A percentile compares a stretch with the other conserved stretches of the same genome.
Conservation (phyloP, 92 coral and sea anemone species). For the Nematostella vectensis region DNA sequence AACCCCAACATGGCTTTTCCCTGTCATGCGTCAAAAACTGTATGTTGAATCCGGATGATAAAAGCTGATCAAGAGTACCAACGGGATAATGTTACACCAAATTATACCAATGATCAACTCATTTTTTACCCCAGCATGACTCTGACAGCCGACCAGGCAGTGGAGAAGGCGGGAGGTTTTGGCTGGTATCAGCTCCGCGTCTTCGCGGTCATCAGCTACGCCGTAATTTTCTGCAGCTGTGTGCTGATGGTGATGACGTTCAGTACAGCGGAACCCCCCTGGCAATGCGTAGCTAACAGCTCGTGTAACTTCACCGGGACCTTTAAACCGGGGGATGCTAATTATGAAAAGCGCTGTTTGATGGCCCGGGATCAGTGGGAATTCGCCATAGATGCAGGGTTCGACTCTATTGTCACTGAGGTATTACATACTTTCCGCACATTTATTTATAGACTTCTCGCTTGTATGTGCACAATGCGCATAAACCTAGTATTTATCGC, state of each 20-base stretch:
- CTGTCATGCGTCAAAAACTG: too few relatives aligned
- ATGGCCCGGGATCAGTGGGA: slow-evolving; percentile 9
- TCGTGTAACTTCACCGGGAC: slow-evolving; percentile 22
- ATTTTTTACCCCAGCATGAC: slow-evolving; percentile 11
- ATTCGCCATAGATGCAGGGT: slow-evolving; percentile 9
- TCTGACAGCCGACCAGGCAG: slow-evolving; percentile 11
- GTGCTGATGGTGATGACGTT: slow-evolving; percentile 12
- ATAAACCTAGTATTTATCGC: not conserved
- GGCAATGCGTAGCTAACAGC: slow-evolving; percentile 20
- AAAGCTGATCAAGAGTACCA: too few relatives aligned
- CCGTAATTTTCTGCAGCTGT: not conserved
- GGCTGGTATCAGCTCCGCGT: slow-evolving; percentile 9
- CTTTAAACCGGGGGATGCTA: slow-evolving; percentile 10
- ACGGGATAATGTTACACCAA: too few relatives aligned
- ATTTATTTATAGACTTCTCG: not conserved
- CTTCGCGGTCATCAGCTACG: slow-evolving; percentile 4
- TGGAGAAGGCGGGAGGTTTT: slow-evolving; percentile 11
- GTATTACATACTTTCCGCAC: too few relatives aligned
- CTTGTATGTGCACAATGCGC: not conserved
- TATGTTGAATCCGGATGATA: too few relatives aligned
- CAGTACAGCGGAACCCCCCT: slow-evolving; percentile 23
- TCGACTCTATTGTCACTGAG: slow-evolving; percentile 28
- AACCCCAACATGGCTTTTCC: too few relatives aligned
- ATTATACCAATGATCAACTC: too few relatives aligned
- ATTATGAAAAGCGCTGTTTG: slow-evolving; percentile 10